Percentiles rank a stretch among this genome's conserved stretches.
These are phyloP conservation scores for Trididemnum miniatum DNA, from an alignment of 23 tunicate species.

Conservation along the genomic window DNA sequence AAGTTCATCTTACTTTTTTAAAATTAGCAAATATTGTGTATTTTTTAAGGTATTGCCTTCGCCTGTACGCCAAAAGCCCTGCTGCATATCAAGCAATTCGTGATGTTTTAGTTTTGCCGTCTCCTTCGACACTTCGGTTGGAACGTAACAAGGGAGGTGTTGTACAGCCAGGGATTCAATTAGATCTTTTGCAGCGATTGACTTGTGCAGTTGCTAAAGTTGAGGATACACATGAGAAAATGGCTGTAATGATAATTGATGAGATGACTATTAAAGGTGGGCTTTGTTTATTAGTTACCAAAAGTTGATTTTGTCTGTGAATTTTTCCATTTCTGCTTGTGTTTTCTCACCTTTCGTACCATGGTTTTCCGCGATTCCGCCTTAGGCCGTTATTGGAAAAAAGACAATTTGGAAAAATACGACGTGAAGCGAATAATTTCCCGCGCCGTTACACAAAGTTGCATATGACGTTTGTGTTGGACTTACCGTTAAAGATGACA, in stretches of 20 bases:
- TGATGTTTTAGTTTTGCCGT: not conserved
- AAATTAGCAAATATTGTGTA: not conserved
- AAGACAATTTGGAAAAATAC: not conserved
- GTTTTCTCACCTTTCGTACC: not conserved
- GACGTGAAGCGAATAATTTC: not conserved
- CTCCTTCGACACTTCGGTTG: not conserved
- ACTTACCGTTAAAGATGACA: not conserved
- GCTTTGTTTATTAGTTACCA: not conserved
- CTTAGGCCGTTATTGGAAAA: not conserved
- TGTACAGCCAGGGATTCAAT: not conserved
- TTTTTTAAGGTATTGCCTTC: not conserved
- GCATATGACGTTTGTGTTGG: not conserved
- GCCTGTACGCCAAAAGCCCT: not conserved
- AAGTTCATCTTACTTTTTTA: not conserved
- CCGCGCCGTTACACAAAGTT: not conserved
- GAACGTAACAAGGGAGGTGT: conserved; percentile 1
- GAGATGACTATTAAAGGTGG: not conserved
- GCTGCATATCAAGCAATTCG: not conserved
- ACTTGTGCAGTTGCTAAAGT: not conserved
- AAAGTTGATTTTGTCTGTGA: not conserved
- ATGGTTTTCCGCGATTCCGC: not conserved
- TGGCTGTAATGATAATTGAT: not conserved
- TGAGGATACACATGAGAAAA: not conserved
- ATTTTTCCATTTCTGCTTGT: not conserved
- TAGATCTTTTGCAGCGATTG: not conserved